Conservation (phyloP, 2,888 invertebrate genomes). For the Adela reaumurella region DNA sequence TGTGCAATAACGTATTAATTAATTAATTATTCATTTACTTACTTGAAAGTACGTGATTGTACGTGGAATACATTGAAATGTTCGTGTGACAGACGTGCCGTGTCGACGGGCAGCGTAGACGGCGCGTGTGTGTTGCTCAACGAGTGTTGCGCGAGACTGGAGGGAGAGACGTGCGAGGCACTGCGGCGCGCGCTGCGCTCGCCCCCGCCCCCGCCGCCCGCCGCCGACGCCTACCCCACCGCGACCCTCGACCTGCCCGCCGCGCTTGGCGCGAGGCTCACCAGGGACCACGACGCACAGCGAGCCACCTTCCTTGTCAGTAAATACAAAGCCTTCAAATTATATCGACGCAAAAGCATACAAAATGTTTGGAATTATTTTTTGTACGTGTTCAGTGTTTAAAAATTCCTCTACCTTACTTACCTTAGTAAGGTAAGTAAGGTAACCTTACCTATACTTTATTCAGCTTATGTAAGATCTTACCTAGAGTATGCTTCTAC, state of each 20-base stretch:
- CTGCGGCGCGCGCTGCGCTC: conserved; percentile 66
- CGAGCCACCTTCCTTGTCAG: conserved; percentile 73
- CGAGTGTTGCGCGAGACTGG: conserved; percentile 83
- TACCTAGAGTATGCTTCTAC: too few relatives aligned
- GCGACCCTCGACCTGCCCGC: conserved; percentile 21
- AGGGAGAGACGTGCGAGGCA: conserved; percentile 76
- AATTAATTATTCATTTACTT: conserved; percentile 1
- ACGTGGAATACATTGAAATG: not conserved
- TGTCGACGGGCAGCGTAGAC: conserved; percentile 88
- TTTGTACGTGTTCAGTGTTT: too few relatives aligned
- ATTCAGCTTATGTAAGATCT: too few relatives aligned
- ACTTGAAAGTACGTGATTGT: not conserved
- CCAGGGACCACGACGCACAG: conserved; percentile 74
- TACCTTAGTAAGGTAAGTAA: not conserved
- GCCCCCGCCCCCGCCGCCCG: conserved; percentile 37
- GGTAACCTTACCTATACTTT: not conserved
- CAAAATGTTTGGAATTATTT: conserved; percentile 11
- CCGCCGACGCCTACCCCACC: conserved; percentile 55
- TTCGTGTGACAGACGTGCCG: conserved; percentile 64
- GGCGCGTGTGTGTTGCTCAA: conserved; percentile 96
- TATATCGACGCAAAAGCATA: too few relatives aligned
- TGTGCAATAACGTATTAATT: conserved; percentile 3
- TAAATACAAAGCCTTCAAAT: too few relatives aligned
- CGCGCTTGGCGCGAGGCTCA: conserved; percentile 76
- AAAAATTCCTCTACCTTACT: not conserved